Conservation (phyloP, 2,888 invertebrate species). For the Petrolisthes cinctipes region DNA sequence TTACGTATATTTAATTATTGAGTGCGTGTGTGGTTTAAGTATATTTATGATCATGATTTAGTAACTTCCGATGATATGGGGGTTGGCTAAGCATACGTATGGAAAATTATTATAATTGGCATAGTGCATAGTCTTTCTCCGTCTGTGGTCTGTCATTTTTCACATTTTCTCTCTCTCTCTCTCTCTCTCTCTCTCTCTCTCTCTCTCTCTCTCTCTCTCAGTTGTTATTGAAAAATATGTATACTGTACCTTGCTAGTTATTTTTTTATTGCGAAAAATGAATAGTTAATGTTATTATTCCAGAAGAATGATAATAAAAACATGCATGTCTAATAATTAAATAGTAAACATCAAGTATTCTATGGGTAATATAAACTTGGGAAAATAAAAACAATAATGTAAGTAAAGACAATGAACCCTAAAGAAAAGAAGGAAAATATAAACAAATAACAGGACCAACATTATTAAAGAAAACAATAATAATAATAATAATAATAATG, state of each 20-base stretch:
- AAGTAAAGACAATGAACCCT: neutral
- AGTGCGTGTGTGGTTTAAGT: too few species aligned
- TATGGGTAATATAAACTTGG: neutral
- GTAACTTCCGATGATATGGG: too few species aligned
- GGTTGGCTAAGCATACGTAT: too few species aligned
- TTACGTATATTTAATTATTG: too few species aligned
- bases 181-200: conserved; percentile 4
- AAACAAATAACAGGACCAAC: neutral
- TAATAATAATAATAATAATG: neutral
- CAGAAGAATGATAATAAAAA: too few species aligned
- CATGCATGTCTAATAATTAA: neutral
- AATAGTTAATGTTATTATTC: too few species aligned
- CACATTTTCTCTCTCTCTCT: neutral
- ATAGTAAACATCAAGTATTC: too few species aligned
- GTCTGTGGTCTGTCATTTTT: neutral
- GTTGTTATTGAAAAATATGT: too few species aligned
- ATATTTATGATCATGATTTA: too few species aligned
- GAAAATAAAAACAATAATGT: neutral
- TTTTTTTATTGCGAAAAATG: neutral
- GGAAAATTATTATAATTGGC: too few species aligned
- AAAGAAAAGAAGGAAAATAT: neutral
- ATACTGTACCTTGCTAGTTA: neutral
- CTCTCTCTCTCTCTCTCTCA: conserved; percentile 15
- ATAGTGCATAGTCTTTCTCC: neutral
- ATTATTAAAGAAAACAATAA: neutral